Evolutionary conservation across 1,140 invertebrate species (phyloP).

Genomic region (Leptoteleia sp.): DNA sequence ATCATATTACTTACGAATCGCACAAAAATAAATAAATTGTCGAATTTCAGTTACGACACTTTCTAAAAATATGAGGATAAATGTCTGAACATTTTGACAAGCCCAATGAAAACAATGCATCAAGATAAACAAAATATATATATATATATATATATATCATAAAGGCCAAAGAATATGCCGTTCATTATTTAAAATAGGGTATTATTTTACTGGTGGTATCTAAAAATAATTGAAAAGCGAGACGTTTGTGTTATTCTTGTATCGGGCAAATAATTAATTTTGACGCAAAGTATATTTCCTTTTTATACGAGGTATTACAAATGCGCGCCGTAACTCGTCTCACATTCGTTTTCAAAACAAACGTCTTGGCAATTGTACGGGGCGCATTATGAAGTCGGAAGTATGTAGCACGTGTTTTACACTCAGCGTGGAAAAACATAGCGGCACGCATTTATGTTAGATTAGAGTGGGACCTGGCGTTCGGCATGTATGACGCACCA

Average conservation of each 20-base stretch:
- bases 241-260: neutral
- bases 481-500: conserved; percentile 70
- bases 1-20: too few species aligned
- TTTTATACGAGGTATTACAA: conserved; percentile 13
- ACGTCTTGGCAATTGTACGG: conserved; percentile 28
- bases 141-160: too few species aligned
- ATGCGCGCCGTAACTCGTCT: conserved; percentile 19
- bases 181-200: too few species aligned
- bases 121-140: too few species aligned
- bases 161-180: too few species aligned
- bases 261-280: neutral
- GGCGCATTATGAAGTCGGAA: conserved; percentile 45
- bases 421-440: conserved; percentile 34
- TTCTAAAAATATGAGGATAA: too few species aligned
- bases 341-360: conserved; percentile 39
- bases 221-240: too few species aligned
- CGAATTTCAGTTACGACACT: too few species aligned
- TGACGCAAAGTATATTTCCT: conserved; percentile 17
- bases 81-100: too few species aligned
- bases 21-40: too few species aligned
- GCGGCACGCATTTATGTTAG: conserved; percentile 38
- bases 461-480: conserved; percentile 36
- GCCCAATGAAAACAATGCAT: too few species aligned
- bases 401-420: conserved; percentile 40
- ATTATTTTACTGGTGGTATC: too few species aligned